Evolutionary conservation across 1,140 invertebrate species (phyloP).

Genomic region (Muscidifurax raptorellus): DNA sequence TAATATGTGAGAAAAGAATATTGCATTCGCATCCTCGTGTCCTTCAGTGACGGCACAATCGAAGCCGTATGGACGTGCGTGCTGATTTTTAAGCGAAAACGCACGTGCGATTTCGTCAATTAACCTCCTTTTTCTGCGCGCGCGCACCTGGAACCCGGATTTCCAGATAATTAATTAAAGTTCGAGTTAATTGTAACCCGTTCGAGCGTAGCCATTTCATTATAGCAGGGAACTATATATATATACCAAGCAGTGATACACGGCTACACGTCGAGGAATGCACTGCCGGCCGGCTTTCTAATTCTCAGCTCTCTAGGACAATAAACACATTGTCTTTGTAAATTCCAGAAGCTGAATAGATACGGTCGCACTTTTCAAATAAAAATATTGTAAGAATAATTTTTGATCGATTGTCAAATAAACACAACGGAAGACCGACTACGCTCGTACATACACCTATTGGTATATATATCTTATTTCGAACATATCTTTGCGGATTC

Average conservation of each 20-base stretch:
- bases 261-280: neutral
- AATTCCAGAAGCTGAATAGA: neutral
- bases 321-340: neutral
- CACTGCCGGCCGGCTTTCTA: neutral
- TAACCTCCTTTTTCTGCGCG: neutral
- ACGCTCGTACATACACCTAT: too few relatives aligned
- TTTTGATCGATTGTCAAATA: too few relatives aligned
- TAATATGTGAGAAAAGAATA: too few relatives aligned
- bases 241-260: neutral
- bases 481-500: slow-evolving; percentile 48
- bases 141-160: too few relatives aligned
- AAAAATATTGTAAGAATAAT: too few relatives aligned
- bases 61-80: too few relatives aligned
- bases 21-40: too few relatives aligned
- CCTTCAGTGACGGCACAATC: too few relatives aligned
- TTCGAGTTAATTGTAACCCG: neutral
- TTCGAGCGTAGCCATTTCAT: neutral
- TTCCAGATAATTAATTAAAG: neutral
- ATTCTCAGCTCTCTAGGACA: neutral
- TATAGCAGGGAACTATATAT: neutral
- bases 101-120: neutral
- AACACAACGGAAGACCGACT: too few relatives aligned
- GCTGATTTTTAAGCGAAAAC: neutral
- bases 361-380: too few relatives aligned
- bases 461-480: too few relatives aligned